Base-by-base conservation (phyloP, 2,797 vertebrate genomes). In the Girardinus metallicus region DNA sequence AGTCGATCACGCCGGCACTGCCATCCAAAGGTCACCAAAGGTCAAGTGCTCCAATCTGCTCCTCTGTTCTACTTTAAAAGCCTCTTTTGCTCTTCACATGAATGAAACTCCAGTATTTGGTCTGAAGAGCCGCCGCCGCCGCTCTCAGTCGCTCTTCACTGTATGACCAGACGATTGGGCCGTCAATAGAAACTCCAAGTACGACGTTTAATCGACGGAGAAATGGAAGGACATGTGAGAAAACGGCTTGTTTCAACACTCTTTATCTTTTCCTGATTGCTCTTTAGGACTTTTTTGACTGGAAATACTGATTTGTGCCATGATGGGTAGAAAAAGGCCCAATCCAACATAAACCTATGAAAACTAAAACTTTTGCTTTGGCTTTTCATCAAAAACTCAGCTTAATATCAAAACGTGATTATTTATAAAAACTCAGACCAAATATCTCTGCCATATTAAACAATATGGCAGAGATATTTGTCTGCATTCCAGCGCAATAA, bases 131-230 rank as follows among this genome's bases (percentile, higher is more conserved):
- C 73, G 68, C 47, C 75, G 70, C 83, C 78, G 78, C 85, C 75
- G 78, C 47, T 88, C 75, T 74, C 49, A 70, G 77, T 23, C 51
- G 77, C 85, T 75, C 84, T 81, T 80, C 83, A 66, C 49, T 71
- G 79, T 80, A 74, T 87, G 85, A 46, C 81, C 76, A 49, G 70
- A 75, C 18, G 34, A 9, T 79, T 88, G 71, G 76, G 81, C 74
- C 62, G 10, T 83, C 78, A 77, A 81, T 60, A 87, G 68, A 82
- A 83, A 87, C 85, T 78, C 80, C 60, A 74, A 83, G 83, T 60
- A 7, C 74, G 68, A 68, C 75, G 82, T 80, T 86, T 89, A 85
- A 77, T 77, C 79, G 85, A 13, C 29, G 49, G 18, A 75, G 10
- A 21, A 23, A 41, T 12, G 46, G 72, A 73, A 43, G 81, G 16